Base-by-base conservation (phyloP, 2,888 invertebrate species). In the Xylocampa areola region DNA sequence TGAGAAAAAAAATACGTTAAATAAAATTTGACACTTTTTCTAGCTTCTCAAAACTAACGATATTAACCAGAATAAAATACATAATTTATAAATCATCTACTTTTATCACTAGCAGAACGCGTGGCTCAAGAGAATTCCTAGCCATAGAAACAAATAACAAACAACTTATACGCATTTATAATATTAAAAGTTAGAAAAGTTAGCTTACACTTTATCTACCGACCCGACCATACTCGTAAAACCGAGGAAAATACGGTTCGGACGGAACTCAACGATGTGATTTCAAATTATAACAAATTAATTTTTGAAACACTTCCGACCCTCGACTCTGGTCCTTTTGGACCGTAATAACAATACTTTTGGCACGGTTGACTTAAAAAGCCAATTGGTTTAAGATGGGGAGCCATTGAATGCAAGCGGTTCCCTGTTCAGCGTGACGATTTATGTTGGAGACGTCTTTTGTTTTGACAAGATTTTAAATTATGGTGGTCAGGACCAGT, bases 281-380 rank as follows among this genome's bases (percentile, higher is more conserved):
- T 35, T 45, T 16, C 4, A 64, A 62, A 57, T 48, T 25, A 43
- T 49, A 29, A 36, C 43, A 40, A 49, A 36, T 57, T 49, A 48
- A 40, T 65, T 35, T 48, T 32, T 44, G 27, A 23, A 47, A 14
- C 55, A 14, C 3, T 17, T 19, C 11, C 17, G 27, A 23, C 41
- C 32, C 29, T 25, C n/a, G 7, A 7, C 5, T 19, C 11, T 33
- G 7, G 16, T 5, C 7, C 14, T 7, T 13, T 32, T 23, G 16
- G 14, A 4, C 25, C 8, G 49, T 35, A 48, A 49, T 62, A 65
- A 64, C 65, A 37, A 64, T 64, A 57, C 49, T 62, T 62, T 62
- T 30, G 16, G 14, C 11, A 57, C 44, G 35, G 17, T 57, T 48
- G 58, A 65, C 49, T 65, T 44, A 40, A 36, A 43, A 59, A 41